Conservation (phyloP, 2,113 vertebrate species). For the Abramis brama region DNA sequence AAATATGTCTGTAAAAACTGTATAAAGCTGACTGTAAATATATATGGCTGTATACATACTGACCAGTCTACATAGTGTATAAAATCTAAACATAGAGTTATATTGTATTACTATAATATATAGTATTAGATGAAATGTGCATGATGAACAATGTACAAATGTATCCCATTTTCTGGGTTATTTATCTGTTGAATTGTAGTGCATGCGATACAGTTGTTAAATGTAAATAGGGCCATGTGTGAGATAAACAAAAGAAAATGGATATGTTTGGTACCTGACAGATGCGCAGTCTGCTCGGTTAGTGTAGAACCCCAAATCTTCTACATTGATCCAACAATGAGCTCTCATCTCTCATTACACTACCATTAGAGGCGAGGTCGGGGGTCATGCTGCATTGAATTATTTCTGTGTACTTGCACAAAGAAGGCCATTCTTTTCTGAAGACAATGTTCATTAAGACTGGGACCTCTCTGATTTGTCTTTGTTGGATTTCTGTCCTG, state of each 20-base stretch:
- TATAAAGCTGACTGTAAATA: neutral
- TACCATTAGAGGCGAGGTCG: constrained; percentile 13
- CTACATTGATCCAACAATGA: constrained; percentile 30
- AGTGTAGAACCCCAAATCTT: constrained; percentile 29
- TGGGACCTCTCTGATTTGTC: constrained; percentile 23
- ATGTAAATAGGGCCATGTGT: neutral
- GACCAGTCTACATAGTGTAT: neutral
- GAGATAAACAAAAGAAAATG: neutral
- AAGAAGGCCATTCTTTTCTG: constrained; percentile 30
- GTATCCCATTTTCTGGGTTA: neutral
- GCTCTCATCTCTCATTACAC: constrained; percentile 33
- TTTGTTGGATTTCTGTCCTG: constrained; percentile 34
- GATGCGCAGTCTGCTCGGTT: neutral
- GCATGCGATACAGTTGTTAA: neutral
- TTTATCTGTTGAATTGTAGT: neutral
- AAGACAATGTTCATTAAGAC: constrained; percentile 43
- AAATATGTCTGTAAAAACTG: no score
- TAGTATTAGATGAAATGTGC: neutral
- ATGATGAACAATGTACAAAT: neutral
- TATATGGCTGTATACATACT: neutral
- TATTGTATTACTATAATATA: no score
- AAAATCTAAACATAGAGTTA: neutral
- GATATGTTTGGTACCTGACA: constrained; percentile 1
- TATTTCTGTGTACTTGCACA: constrained; percentile 42
- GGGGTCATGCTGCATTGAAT: constrained; percentile 30